phyloP scores from a whole-genome alignment of 2,113 vertebrate species.

The Brachypteracias leptosomus region DNA sequence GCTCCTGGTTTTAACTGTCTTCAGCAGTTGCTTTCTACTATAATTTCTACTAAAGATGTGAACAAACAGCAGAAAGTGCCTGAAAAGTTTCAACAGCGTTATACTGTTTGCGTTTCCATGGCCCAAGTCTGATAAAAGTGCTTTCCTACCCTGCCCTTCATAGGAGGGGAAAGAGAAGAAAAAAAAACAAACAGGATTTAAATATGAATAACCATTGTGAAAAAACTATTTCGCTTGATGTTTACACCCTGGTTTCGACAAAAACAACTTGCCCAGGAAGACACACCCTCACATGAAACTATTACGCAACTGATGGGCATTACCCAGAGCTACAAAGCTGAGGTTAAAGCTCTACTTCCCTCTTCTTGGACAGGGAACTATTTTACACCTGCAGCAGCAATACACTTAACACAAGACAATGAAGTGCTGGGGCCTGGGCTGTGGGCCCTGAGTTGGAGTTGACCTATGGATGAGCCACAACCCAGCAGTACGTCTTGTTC shows the following conservation, averaged over 20 bases:
- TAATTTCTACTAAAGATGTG: background rate
- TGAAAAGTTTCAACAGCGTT: background rate
- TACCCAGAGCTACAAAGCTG: background rate
- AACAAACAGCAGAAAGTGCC: background rate
- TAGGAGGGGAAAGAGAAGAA: too few species aligned
- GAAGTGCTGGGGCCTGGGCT: too few species aligned
- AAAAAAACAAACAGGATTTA: background rate
- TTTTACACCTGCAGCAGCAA: background rate
- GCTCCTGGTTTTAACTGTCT: background rate
- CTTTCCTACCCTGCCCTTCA: background rate
- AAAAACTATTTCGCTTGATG: background rate
- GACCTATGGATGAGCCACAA: too few species aligned
- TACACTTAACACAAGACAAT: background rate
- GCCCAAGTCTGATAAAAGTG: background rate
- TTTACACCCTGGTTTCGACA: background rate
- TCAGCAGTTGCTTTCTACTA: background rate
- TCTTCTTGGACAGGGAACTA: background rate
- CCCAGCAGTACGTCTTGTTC: too few species aligned
- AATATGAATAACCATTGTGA: background rate
- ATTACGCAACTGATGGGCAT: background rate
- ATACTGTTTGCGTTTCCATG: background rate
- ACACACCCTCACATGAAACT: conserved; percentile 29
- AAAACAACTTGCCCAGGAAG: background rate
- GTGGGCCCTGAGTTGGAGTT: too few species aligned
- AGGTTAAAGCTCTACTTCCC: background rate